Base-by-base conservation (phyloP, 2,797 vertebrate genomes). In the Onychomys arenicola region DNA sequence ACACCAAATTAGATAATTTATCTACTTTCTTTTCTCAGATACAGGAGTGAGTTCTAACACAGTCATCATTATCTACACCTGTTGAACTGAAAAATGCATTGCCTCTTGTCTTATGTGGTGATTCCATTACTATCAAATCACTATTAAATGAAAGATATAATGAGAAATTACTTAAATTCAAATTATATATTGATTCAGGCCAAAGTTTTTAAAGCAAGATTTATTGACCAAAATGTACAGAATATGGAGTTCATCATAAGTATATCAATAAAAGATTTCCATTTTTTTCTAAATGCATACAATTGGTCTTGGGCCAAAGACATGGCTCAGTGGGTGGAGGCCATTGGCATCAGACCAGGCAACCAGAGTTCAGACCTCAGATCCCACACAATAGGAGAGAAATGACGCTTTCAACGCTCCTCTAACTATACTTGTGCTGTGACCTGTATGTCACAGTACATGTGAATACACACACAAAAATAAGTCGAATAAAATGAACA, bases 41-140 rank as follows among this genome's bases (percentile, higher is more conserved):
- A 82, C 87, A 96, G 27, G 3, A 9, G 43, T 93, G 89, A 29
- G 2, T 29, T 0, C 17, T 13, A n/a, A 0, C 4, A 40, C 96
- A 97, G 2, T 69, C 27, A 8, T 3, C 21, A 67, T 0, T 0
- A 3, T 1, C 0, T 78, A 75, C 3, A 87, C 93, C 96, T 6
- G 69, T 73, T 86, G 84, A 10, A 10, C 61, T 1, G n/a, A 96
- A 93, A 95, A 93, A 90, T 32, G 25, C 55, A 80, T 95, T 89
- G 12, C n/a, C 0, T 69, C 55, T 32, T n/a, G 0, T 82, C 25
- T 32, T 1, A 23, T 17, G 23, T 49, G 4, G 0, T 7, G 5
- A 1, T 17, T 0, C 69, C 67, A 17, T 49, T 69, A 91, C 10
- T 32, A 5, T 46, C 43, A 76, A 46, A 27, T 67, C 1, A 37